phyloP scores from a whole-genome alignment of 1,140 invertebrate genomes.

The Dendroctonus valens region DNA sequence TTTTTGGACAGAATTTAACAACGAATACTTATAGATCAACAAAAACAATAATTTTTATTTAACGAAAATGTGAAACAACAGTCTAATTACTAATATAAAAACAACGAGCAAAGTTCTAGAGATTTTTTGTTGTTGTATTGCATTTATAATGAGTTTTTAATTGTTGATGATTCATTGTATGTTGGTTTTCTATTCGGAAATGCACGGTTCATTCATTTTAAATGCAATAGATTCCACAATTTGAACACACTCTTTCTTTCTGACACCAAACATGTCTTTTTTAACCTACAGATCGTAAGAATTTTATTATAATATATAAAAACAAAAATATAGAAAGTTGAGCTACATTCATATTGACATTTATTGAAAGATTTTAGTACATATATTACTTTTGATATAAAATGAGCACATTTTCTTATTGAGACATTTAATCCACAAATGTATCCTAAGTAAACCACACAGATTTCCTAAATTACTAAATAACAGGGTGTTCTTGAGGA shows the following conservation, averaged over 20 bases:
- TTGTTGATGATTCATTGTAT: neutral
- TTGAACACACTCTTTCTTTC: conserved; percentile 43
- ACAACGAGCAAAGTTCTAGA: conserved; percentile 19
- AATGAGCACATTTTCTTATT: conserved; percentile 48
- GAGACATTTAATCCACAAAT: conserved; percentile 34
- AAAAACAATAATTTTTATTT: conserved; percentile 44
- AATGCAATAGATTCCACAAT: conserved; percentile 17
- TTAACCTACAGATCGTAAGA: conserved; percentile 37
- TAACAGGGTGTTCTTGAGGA: conserved; percentile 21
- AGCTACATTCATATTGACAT: conserved; percentile 51
- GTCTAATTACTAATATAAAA: conserved; percentile 35
- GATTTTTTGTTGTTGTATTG: conserved; percentile 36
- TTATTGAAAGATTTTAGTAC: conserved; percentile 45
- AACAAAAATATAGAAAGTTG: conserved; percentile 47
- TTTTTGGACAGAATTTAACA: conserved; percentile 53
- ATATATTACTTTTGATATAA: conserved; percentile 44
- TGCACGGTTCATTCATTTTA: conserved; percentile 19
- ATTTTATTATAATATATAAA: conserved; percentile 29
- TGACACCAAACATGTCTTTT: conserved; percentile 36
- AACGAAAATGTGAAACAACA: conserved; percentile 39
- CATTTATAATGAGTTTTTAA: conserved; percentile 37
- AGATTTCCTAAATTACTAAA: conserved; percentile 33
- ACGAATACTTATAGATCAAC: conserved; percentile 49
- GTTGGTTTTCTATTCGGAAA: neutral
- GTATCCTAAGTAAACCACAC: conserved; percentile 29